A percentile compares a stretch with the other conserved stretches of the same genome.
Evolutionary conservation across 2,797 vertebrate genomes (phyloP).

Genomic region (Lateolabrax maculatus): DNA sequence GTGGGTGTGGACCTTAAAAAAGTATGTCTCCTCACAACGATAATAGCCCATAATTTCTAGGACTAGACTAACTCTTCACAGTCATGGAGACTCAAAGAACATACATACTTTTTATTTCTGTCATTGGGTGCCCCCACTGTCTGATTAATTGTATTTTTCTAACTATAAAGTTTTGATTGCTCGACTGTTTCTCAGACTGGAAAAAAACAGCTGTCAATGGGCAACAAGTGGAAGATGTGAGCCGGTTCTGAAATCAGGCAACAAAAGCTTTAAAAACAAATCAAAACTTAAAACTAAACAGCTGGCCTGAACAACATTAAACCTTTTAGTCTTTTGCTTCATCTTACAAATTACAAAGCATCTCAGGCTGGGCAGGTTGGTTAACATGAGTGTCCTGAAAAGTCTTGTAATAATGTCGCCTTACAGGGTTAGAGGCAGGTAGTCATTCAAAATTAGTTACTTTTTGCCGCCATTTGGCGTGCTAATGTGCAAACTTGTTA

Average conservation of each 20-base stretch:
- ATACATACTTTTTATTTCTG: not conserved
- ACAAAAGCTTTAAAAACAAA: not conserved
- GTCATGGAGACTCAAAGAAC: not conserved
- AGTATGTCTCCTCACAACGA: constrained; percentile 29
- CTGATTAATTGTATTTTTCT: no score
- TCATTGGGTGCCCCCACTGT: not conserved
- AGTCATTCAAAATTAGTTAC: not conserved
- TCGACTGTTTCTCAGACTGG: not conserved
- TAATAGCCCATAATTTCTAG: constrained; percentile 12
- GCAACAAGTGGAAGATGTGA: not conserved
- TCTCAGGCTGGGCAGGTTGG: not conserved
- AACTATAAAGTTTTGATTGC: not conserved
- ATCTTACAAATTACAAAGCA: not conserved
- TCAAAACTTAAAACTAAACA: not conserved
- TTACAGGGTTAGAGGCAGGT: not conserved
- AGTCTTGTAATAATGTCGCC: not conserved
- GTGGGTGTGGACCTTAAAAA: constrained; percentile 34
- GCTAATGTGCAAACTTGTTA: constrained; percentile 12
- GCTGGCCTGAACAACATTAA: not conserved
- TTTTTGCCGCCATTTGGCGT: constrained; percentile 2
- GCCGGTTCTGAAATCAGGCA: not conserved
- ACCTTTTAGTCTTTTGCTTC: not conserved
- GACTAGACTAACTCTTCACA: not conserved
- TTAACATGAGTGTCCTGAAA: not conserved
- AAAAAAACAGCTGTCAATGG: not conserved